Evolutionary conservation across 1,140 invertebrate species (phyloP).

Genomic region (Drosophila ohnishii): DNA sequence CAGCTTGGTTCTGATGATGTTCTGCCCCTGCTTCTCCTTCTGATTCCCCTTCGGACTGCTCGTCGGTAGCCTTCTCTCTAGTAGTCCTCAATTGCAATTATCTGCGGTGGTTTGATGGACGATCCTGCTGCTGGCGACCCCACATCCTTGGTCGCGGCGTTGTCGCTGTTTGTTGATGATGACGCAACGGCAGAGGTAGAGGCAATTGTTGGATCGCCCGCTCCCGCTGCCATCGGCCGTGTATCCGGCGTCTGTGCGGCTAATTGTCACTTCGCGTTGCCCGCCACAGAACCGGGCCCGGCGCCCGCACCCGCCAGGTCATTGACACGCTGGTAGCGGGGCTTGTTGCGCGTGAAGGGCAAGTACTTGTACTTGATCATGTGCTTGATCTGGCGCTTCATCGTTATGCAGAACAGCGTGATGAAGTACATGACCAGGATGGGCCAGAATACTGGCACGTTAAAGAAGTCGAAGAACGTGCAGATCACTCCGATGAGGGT

Average conservation of each 20-base stretch:
- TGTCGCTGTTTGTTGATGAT: conserved; percentile 60
- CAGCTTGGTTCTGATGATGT: conserved; percentile 29
- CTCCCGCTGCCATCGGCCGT: conserved; percentile 47
- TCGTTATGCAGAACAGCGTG: conserved; percentile 98
- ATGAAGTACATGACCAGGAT: conserved; percentile 99
- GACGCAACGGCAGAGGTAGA: conserved; percentile 28
- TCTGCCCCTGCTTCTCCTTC: conserved; percentile 10
- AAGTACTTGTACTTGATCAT: conserved; percentile 99
- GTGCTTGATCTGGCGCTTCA: conserved; percentile 99
- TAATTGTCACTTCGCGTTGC: conserved; percentile 84
- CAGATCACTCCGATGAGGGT: conserved; percentile 95
- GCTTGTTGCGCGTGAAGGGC: conserved; percentile 99
- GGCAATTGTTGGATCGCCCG: conserved; percentile 33
- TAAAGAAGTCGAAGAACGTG: conserved; percentile 99
- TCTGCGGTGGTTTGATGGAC: conserved; percentile 80
- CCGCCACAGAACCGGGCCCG: conserved; percentile 35
- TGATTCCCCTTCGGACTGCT: conserved; percentile 24
- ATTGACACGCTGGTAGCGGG: conserved; percentile 91
- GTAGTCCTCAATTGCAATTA: conserved; percentile 81
- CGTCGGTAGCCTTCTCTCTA: conserved; percentile 57
- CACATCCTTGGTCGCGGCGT: conserved; percentile 62
- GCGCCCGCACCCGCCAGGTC: conserved; percentile 60
- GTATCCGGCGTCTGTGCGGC: conserved; percentile 82
- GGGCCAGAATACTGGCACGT: conserved; percentile 99
- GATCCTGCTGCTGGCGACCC: conserved; percentile 56